Percentiles rank a stretch among this genome's conserved stretches.
These are phyloP conservation scores for Diuraphis noxia DNA, from an alignment of 1,140 invertebrate species.

Conservation along the genomic window DNA sequence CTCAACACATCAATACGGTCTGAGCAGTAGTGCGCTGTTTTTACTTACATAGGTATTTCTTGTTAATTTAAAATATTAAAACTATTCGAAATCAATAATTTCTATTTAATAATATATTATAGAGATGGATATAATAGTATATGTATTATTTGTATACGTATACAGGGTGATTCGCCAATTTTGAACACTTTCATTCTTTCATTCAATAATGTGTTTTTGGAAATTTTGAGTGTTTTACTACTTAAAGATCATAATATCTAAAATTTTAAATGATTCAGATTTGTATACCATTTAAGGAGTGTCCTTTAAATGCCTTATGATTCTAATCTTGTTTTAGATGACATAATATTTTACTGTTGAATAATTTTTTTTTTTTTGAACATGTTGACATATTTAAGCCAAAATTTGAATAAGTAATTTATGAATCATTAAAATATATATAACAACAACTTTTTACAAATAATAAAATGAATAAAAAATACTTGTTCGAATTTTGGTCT, in stretches of 20 bases:
- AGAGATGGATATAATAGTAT: no score
- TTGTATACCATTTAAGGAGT: neutral
- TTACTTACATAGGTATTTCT: neutral
- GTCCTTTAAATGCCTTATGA: no score
- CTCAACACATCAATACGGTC: neutral
- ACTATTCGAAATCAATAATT: neutral
- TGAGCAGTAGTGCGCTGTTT: neutral
- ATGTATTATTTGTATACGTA: neutral
- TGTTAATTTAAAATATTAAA: neutral
- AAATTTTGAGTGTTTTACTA: neutral
- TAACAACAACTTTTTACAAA: neutral
- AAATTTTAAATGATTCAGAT: neutral
- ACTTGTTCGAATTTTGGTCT: neutral
- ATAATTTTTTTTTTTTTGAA: no score
- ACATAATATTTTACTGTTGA: neutral
- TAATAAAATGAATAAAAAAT: neutral
- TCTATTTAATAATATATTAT: neutral
- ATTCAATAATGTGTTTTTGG: neutral
- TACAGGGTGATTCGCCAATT: neutral
- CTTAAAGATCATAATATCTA: neutral
- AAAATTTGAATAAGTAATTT: neutral
- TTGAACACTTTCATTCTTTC: neutral
- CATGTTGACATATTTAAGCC: neutral
- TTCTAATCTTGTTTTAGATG: neutral
- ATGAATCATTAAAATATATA: neutral